Conservation (phyloP, 2,113 vertebrate species). For the Prionailurus bengalensis region DNA sequence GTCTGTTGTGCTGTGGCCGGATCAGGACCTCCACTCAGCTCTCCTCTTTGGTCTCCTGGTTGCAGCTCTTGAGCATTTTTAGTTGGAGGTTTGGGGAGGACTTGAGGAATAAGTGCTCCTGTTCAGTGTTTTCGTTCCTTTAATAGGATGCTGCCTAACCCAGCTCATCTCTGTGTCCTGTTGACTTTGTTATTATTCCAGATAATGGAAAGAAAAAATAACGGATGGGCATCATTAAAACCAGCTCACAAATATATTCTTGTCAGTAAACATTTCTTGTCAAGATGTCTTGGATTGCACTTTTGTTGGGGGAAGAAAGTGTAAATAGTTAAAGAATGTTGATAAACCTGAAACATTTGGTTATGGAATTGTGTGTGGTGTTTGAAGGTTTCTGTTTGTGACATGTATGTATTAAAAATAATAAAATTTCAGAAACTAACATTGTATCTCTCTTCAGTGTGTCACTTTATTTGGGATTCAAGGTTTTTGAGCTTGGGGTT, state of each 20-base stretch:
- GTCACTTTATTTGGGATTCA: constrained; percentile 7
- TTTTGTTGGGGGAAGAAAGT: constrained; percentile 88
- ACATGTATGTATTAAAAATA: constrained; percentile 90
- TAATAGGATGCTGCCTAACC: constrained; percentile 71
- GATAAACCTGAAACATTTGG: constrained; percentile 87
- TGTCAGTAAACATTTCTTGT: constrained; percentile 85
- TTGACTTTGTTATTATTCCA: constrained; percentile 78
- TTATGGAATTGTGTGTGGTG: constrained; percentile 87
- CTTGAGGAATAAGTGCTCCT: constrained; percentile 1
- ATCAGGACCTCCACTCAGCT: neutral
- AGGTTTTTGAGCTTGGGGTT: neutral
- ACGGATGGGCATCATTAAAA: constrained; percentile 76
- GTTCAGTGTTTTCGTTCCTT: constrained; percentile 63
- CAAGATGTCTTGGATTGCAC: constrained; percentile 88
- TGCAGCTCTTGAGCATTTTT: constrained; percentile 51
- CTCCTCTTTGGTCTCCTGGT: constrained; percentile 62
- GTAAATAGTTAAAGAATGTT: constrained; percentile 90
- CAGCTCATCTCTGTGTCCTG: constrained; percentile 49
- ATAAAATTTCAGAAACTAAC: constrained; percentile 87
- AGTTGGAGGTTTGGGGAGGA: neutral
- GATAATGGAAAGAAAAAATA: constrained; percentile 79
- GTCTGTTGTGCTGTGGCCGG: neutral
- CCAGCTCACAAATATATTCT: constrained; percentile 72
- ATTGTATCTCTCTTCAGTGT: constrained; percentile 66
- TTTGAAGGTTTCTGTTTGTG: constrained; percentile 89